Conservation (phyloP, 2,888 invertebrate genomes). For the Ennomos fuscantarius region DNA sequence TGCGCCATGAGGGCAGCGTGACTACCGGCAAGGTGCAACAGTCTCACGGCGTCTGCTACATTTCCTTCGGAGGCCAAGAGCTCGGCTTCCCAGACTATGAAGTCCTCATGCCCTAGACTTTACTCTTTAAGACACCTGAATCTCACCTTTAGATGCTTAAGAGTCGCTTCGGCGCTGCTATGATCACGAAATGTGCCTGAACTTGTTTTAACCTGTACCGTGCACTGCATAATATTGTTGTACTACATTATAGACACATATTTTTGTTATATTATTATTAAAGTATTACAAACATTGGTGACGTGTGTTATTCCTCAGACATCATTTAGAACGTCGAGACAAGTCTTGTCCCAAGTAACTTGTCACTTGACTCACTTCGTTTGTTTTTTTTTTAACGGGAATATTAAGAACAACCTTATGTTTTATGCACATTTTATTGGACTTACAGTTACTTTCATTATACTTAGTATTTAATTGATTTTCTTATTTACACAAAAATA, state of each 20-base stretch:
- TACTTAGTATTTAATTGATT: no score
- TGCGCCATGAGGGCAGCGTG: slow-evolving; percentile 90
- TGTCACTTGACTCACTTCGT: no score
- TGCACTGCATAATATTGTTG: slow-evolving; percentile 56
- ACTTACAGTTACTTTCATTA: no score
- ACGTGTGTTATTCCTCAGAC: slow-evolving; percentile 4
- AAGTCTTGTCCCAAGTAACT: no score
- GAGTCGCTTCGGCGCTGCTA: slow-evolving; percentile 29
- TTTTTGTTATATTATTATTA: slow-evolving; percentile 45
- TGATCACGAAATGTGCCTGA: slow-evolving; percentile 43
- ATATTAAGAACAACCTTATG: no score
- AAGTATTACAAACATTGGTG: slow-evolving; percentile 21
- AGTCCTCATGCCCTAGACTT: slow-evolving; percentile 85
- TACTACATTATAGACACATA: slow-evolving; percentile 37
- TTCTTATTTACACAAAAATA: no score
- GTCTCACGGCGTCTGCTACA: slow-evolving; percentile 93
- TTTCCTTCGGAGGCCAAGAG: slow-evolving; percentile 93
- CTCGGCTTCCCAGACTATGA: slow-evolving; percentile 93
- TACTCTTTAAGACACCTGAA: background rate
- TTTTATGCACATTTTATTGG: no score
- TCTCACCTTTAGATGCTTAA: slow-evolving; percentile 38
- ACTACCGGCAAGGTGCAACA: slow-evolving; percentile 94
- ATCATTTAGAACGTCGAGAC: no score
- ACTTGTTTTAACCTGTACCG: slow-evolving; percentile 41
- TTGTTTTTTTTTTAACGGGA: no score